Percentiles rank a stretch among this genome's conserved stretches.
These are phyloP conservation scores for Drosophila borealis DNA, from an alignment of 2,888 invertebrate species.

Conservation along the genomic window DNA sequence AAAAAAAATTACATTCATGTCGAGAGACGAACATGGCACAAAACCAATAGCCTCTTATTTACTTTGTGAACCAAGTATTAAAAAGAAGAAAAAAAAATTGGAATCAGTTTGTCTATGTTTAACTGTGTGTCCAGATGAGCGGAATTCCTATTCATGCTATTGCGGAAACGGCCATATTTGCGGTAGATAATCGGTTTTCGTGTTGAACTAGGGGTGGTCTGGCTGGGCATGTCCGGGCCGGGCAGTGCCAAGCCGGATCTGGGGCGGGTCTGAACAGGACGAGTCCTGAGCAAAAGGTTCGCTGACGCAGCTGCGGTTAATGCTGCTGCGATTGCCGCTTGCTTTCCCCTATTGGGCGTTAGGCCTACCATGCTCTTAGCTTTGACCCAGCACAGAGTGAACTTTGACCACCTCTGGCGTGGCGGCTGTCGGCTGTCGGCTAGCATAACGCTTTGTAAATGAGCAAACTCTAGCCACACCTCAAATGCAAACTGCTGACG, in stretches of 20 bases:
- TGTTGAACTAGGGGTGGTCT: conserved; percentile 11
- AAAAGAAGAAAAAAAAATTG: background rate
- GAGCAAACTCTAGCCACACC: conserved; percentile 33
- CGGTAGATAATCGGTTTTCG: conserved; percentile 71
- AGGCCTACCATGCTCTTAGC: conserved; percentile 1
- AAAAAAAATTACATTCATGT: too few relatives aligned
- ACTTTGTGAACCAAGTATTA: background rate
- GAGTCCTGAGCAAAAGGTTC: conserved; percentile 27
- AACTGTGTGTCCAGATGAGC: conserved; percentile 43
- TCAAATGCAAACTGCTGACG: conserved; percentile 51
- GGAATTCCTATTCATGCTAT: conserved; percentile 61
- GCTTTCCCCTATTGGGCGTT: background rate
- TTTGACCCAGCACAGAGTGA: conserved; percentile 37
- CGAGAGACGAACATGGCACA: too few relatives aligned
- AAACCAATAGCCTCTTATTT: background rate
- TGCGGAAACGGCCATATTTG: conserved; percentile 68
- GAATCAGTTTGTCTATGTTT: conserved; percentile 4
- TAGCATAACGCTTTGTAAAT: conserved; percentile 26
- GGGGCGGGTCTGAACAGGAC: background rate
- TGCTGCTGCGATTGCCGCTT: conserved; percentile 21
- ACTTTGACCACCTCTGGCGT: conserved; percentile 58
- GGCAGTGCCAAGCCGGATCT: background rate
- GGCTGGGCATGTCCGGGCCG: background rate
- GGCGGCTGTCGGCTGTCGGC: conserved; percentile 12
- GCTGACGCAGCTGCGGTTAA: conserved; percentile 53